Evolutionary conservation across 2,888 invertebrate genomes (phyloP).

Genomic region (Hirtodrosophila histrioides): DNA sequence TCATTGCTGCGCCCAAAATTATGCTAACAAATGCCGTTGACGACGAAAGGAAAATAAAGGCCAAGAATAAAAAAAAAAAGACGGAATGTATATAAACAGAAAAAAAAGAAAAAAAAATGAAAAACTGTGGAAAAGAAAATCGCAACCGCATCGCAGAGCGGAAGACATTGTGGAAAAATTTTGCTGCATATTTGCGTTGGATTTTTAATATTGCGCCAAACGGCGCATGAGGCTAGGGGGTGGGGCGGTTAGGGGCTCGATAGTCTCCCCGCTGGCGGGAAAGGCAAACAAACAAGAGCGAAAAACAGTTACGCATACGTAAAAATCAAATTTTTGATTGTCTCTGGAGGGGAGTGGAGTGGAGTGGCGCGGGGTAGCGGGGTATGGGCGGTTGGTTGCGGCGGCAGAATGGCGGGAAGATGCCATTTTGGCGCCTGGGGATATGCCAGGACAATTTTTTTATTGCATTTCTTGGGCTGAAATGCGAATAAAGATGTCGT

Average conservation of each 20-base stretch:
- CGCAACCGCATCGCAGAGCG: constrained; percentile 45
- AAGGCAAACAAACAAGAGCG: constrained; percentile 51
- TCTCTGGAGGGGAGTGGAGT: constrained; percentile 32
- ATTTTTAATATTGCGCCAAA: constrained; percentile 77
- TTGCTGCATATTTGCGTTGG: constrained; percentile 75
- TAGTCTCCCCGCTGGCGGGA: background rate
- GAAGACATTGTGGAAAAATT: constrained; percentile 64
- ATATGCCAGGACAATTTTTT: constrained; percentile 48
- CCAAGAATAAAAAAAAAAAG: constrained; percentile 23
- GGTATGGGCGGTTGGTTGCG: background rate
- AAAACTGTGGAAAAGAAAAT: constrained; percentile 37
- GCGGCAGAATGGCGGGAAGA: background rate
- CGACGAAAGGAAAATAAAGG: constrained; percentile 25
- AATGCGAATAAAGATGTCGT: constrained; percentile 58
- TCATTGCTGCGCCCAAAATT: constrained; percentile 58
- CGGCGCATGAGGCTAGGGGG: constrained; percentile 26
- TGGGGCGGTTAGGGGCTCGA: background rate
- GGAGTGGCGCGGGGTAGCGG: background rate
- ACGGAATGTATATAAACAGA: constrained; percentile 18
- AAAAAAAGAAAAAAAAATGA: constrained; percentile 21
- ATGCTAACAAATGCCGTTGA: constrained; percentile 71
- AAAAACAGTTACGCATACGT: constrained; percentile 71
- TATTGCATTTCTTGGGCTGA: constrained; percentile 63
- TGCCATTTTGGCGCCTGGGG: constrained; percentile 51
- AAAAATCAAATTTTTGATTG: constrained; percentile 70